Evolutionary conservation across 1,140 invertebrate genomes (phyloP), one percentile per base, ranked within the genome.

Genomic region (Lepidurus couesii): DNA sequence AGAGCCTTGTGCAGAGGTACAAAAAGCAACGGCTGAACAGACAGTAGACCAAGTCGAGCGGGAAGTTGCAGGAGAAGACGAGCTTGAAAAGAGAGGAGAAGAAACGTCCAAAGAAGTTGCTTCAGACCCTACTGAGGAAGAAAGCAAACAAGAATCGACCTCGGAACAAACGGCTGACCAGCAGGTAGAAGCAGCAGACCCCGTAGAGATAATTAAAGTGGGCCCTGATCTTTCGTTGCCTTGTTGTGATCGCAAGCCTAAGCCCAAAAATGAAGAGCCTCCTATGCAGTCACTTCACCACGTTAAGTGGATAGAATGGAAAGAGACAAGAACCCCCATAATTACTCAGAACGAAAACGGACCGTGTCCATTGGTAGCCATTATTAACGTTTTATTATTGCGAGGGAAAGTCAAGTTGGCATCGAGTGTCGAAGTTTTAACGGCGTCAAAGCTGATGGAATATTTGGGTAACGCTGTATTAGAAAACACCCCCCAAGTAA

Each of bases 291-390:
- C 81, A 1, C 80, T 83, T 11, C 87, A 88, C 81, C 85, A 87
- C 78, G 83, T 88, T 26, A 88, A 88, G 80, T 87, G 86, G 85
- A 86, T 88, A n/a, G 83, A 83, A 24, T 87, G 85, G 82, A 85
- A 86, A 43, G 83, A 83, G 21, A 83, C 81, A 53, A 84, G 84
- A 79, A 83, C 85, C n/a, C 86, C 87, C 10, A 87, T 89, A 77
- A 85, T 89, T 10, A 89, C 88, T 11, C 89, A 90, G 82, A 90
- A 90, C 84, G 87, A 87, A 78, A 90, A 90, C 86, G 89, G 89
- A 26, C 89, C 89, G 0, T 90, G 89, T 84, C 89, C 89, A 7
- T 81, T 90, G 24, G 83, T 90, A 24, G 88, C 88, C 44, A 87
- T 90, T 44, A 86, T 88, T 75, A 90, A 90, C 84, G 86, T 89